These are phyloP conservation scores for Polyploca ridens DNA, from an alignment of 2,888 invertebrate genomes.

Conservation along the genomic window DNA sequence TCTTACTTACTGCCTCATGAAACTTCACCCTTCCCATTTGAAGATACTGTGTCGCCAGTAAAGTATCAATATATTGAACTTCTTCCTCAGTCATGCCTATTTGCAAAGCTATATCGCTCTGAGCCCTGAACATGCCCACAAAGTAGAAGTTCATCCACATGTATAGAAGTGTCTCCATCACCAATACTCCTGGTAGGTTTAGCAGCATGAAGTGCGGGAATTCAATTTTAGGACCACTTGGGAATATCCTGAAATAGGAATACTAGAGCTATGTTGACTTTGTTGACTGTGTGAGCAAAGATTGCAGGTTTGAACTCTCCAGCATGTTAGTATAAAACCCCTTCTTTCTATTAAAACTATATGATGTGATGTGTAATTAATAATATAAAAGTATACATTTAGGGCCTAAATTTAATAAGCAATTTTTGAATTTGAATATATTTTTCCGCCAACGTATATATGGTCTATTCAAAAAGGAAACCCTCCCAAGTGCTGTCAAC, in stretches of 20 bases:
- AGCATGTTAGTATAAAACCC: too few species aligned
- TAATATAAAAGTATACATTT: too few species aligned
- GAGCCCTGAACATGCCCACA: slow-evolving; percentile 66
- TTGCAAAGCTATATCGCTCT: slow-evolving; percentile 56
- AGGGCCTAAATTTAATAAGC: too few species aligned
- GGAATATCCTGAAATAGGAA: slow-evolving; percentile 52
- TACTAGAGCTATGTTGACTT: neutral
- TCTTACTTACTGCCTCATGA: slow-evolving; percentile 62
- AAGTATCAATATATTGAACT: slow-evolving; percentile 55
- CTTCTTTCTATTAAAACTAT: too few species aligned
- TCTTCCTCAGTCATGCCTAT: slow-evolving; percentile 69
- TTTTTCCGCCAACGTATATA: too few species aligned
- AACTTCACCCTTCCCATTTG: slow-evolving; percentile 52
- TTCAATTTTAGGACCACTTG: slow-evolving; percentile 59
- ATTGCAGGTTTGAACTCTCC: too few species aligned
- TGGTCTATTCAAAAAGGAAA: too few species aligned
- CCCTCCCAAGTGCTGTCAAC: too few species aligned
- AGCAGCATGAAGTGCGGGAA: slow-evolving; percentile 67
- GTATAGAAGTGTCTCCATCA: slow-evolving; percentile 65
- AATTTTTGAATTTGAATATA: too few species aligned
- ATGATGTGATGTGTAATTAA: too few species aligned
- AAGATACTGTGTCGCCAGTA: slow-evolving; percentile 51
- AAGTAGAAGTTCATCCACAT: slow-evolving; percentile 73
- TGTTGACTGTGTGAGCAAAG: too few species aligned
- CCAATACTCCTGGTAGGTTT: slow-evolving; percentile 63